Evolutionary conservation across 2,113 vertebrate species (phyloP), one percentile per base, ranked within the genome.

Genomic region (Apaloderma vittatum): DNA sequence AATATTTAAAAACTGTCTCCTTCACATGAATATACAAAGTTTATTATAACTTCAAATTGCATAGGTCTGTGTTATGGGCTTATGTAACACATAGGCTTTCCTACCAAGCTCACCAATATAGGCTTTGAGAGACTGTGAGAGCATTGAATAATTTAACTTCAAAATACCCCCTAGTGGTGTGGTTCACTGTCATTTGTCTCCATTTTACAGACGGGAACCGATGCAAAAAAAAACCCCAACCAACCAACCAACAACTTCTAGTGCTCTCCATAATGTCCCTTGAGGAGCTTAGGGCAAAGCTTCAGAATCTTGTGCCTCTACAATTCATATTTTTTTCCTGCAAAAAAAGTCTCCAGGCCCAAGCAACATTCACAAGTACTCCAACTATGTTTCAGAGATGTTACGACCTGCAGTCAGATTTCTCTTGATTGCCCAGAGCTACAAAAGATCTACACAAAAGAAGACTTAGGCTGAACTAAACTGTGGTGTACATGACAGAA

Each of bases 1-100:
- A 95, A 96, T 94, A 97, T 97, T 92, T 98, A 11, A 98, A 97
- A 97, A 94, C 88, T 65, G n/a, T 48, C 58, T 94, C 87, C 34
- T 54, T 58, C 74, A 91, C 74, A 96, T 51, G 57, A 96, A 92
- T 68, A 94, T 32, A 58, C 57, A 85, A 94, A 89, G 86, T 94
- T 92, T 92, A 94, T 96, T 90, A 91, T 84, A 14, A 30, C 43
- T 95, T 88, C 77, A 91, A 94, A 97, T 95, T 94, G 57, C 92
- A 78, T 11, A 91, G 79, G 79, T 61, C 79, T 75, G 9, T 91
- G 65, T 78, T 95, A 93, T 78, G 79, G 54, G 49, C 88, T 96
- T 95, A 54, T 79, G 54, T 32, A 93, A 66, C 34, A 49, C 7
- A 79, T 57, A 75, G 65, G 36, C 37, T 91, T 94, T 90, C 91